Percentiles rank a stretch among this genome's conserved stretches.
Conservation (phyloP, 2,113 vertebrate species). For the Chionis minor region DNA sequence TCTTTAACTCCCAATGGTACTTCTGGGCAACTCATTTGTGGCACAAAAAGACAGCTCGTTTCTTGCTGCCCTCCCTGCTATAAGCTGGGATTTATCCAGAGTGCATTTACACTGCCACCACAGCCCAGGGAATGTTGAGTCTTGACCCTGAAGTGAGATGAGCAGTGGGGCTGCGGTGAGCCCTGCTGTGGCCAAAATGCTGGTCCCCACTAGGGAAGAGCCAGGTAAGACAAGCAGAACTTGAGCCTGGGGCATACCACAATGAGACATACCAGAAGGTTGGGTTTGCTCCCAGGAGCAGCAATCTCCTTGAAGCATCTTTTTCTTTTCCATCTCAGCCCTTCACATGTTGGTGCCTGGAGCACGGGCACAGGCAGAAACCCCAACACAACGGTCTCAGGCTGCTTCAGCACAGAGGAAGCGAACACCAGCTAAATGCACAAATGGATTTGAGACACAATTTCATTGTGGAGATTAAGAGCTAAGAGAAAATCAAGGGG, state of each 20-base stretch:
- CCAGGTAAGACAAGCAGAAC: neutral
- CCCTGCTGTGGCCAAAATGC: neutral
- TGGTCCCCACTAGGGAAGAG: neutral
- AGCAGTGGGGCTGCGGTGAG: neutral
- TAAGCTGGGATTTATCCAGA: neutral
- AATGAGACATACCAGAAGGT: neutral
- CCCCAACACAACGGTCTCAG: fast-evolving
- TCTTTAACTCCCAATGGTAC: neutral
- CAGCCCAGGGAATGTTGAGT: fast-evolving
- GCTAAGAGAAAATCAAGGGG: neutral
- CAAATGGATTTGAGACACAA: neutral
- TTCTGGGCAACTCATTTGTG: neutral
- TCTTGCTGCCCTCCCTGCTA: neutral
- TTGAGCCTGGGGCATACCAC: neutral
- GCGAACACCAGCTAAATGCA: neutral
- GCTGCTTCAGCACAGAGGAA: neutral
- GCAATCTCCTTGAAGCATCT: neutral
- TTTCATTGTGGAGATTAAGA: neutral
- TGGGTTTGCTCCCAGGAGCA: neutral
- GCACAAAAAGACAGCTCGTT: neutral
- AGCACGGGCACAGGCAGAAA: neutral
- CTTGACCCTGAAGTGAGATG: neutral
- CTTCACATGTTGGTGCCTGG: neutral
- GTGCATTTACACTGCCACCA: neutral
- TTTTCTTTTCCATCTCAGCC: neutral